These are phyloP conservation scores for Ellobium chinense DNA, from an alignment of 2,888 invertebrate genomes.

Conservation along the genomic window DNA sequence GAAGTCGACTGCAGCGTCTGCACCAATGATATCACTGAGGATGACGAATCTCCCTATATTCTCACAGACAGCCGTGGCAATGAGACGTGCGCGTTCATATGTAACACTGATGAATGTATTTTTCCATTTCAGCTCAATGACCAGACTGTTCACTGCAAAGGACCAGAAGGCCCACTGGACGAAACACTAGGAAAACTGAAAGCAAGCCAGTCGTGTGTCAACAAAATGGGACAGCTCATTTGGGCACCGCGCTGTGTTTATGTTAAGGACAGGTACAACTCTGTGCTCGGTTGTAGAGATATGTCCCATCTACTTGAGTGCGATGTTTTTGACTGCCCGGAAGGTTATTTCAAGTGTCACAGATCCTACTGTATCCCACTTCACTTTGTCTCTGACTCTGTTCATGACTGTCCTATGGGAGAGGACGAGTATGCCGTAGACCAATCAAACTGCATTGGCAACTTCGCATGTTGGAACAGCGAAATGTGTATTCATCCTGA, in stretches of 20 bases:
- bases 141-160: conserved; percentile 64
- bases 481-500: conserved; percentile 42
- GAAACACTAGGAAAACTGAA: conserved; percentile 1
- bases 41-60: no score
- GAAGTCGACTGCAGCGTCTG: neutral
- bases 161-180: conserved; percentile 57
- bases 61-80: neutral
- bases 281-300: conserved; percentile 7
- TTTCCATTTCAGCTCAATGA: conserved; percentile 66
- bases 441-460: neutral
- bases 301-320: conserved; percentile 77
- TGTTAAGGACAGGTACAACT: conserved; percentile 3
- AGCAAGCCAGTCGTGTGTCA: neutral
- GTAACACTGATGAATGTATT: conserved; percentile 63
- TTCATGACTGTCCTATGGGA: conserved; percentile 2
- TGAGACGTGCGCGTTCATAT: neutral
- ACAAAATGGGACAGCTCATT: neutral
- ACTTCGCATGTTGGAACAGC: conserved; percentile 28
- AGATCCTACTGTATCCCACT: conserved; percentile 16
- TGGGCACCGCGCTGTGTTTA: conserved; percentile 19
- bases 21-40: no score
- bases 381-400: neutral
- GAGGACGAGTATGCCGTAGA: neutral
- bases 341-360: conserved; percentile 22
- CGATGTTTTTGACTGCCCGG: conserved; percentile 20